Evolutionary conservation across 2,888 invertebrate genomes (phyloP), one percentile per base, ranked within the genome.

Genomic region (Drosophila lutescens): DNA sequence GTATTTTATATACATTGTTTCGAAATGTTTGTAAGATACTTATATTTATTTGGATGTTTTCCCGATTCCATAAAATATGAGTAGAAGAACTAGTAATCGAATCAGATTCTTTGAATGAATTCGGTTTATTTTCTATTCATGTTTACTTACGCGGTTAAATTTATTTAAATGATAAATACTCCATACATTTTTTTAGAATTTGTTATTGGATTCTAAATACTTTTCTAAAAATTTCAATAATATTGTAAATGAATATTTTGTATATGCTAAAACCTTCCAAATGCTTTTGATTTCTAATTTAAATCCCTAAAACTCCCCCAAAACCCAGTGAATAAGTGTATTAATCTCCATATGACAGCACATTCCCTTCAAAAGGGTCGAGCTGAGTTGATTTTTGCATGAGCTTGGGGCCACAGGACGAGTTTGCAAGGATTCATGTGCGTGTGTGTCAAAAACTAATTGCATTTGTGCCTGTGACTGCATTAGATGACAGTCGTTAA

Each of bases 361-460:
- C 73, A 58, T 59, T 59, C 56, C 50, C 51, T 7, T 32, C 6
- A 13, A 56, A 58, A 69, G 66, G 30, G 53, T 65, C 46, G 51
- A 56, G 43, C 38, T 15, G 12, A 53, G 56, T 78, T 65, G 56
- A 70, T 76, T 69, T 72, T 47, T 36, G 77, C 60, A 36, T 49
- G 54, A 54, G 32, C 38, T n/a, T 40, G 30, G n/a, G 17, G 26
- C 26, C 40, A 36, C 41, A 38, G 30, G 65, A 32, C 15, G 62
- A 47, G 13, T 3, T n/a, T 34, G 53, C 51, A 9, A 4, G 17
- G 20, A 20, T 5, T 13, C 65, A 53, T 63, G 55, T 63, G 53
- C 60, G 68, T 66, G 70, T 56, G 40, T 69, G 66, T 68, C 51
- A 40, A 58, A 63, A 84, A 85, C 82, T 86, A 86, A 86, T 87